A percentile compares a stretch with the other conserved stretches of the same genome.
phyloP scores from a whole-genome alignment of 2,797 vertebrate species.

The Lithobates pipiens region DNA sequence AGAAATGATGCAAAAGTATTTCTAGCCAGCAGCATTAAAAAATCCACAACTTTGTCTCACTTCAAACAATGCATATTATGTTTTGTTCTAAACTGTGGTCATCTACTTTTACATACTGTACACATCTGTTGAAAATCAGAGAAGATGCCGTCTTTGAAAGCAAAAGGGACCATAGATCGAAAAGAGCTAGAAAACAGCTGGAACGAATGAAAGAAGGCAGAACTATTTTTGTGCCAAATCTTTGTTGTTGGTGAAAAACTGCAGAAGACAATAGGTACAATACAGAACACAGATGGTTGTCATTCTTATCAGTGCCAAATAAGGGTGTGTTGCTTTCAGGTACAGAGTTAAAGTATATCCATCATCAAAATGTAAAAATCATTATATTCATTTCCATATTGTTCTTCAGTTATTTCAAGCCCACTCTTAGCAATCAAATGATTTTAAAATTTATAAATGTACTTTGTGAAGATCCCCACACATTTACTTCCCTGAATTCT shows the following conservation, averaged over 20 bases:
- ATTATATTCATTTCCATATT: no score
- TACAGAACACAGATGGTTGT: slow-evolving; percentile 27
- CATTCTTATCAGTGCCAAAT: slow-evolving; percentile 43
- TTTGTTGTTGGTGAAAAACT: slow-evolving; percentile 27
- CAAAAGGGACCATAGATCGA: slow-evolving; percentile 32
- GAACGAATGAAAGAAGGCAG: slow-evolving; percentile 15
- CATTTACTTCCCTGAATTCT: no score
- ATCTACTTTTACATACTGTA: slow-evolving; percentile 42
- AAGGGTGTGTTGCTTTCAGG: neutral
- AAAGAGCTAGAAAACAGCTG: slow-evolving; percentile 32
- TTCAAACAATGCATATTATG: slow-evolving; percentile 35
- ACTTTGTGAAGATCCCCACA: no score
- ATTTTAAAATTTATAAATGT: no score
- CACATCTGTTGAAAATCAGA: slow-evolving; percentile 53
- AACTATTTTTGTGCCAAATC: slow-evolving; percentile 29
- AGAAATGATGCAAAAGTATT: neutral
- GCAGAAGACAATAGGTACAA: slow-evolving; percentile 30
- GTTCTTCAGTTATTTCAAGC: no score
- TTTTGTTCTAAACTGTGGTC: slow-evolving; percentile 38
- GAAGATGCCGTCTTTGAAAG: slow-evolving; percentile 38
- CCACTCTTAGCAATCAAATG: no score
- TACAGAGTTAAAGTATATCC: neutral
- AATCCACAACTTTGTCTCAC: slow-evolving; percentile 1
- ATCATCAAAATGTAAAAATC: no score
- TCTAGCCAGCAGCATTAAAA: neutral